phyloP scores from a whole-genome alignment of 1,140 invertebrate species.

The Zophobas atratus region DNA sequence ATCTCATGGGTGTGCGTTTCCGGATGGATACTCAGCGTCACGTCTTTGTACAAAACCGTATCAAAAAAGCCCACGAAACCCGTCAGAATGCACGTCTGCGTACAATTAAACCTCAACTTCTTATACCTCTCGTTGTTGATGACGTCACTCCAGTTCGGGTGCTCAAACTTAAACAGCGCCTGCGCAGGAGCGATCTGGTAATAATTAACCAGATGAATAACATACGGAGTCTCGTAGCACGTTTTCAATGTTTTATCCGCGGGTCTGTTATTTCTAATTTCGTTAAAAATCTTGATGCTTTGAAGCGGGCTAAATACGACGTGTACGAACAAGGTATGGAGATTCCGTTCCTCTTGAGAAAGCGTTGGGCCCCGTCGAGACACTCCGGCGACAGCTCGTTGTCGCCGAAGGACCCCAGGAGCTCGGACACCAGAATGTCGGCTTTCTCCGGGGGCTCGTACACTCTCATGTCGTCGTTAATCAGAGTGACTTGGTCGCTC shows the following conservation, averaged over 20 bases:
- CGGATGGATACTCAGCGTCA: slow-evolving; percentile 92
- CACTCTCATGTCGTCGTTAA: slow-evolving; percentile 93
- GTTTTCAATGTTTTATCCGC: slow-evolving; percentile 62
- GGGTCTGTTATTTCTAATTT: slow-evolving; percentile 70
- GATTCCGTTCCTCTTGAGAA: slow-evolving; percentile 91
- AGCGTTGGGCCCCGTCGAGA: slow-evolving; percentile 93
- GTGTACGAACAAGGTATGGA: slow-evolving; percentile 94
- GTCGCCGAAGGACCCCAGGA: slow-evolving; percentile 98
- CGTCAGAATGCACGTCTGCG: slow-evolving; percentile 86
- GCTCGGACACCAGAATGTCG: slow-evolving; percentile 97
- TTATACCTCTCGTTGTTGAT: slow-evolving; percentile 86
- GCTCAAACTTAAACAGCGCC: slow-evolving; percentile 88
- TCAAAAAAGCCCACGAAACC: slow-evolving; percentile 98
- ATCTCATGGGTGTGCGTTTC: slow-evolving; percentile 89
- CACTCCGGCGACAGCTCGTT: slow-evolving; percentile 99
- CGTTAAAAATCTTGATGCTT: slow-evolving; percentile 83
- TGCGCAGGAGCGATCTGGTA: slow-evolving; percentile 87
- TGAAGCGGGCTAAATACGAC: slow-evolving; percentile 93
- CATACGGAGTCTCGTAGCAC: slow-evolving; percentile 88
- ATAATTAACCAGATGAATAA: slow-evolving; percentile 93
- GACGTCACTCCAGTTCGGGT: slow-evolving; percentile 81
- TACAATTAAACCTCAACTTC: slow-evolving; percentile 78
- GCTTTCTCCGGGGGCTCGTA: slow-evolving; percentile 87
- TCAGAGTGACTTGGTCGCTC: slow-evolving; percentile 80
- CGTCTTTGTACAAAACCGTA: slow-evolving; percentile 86